These are phyloP conservation scores for Lycophotia porphyrea DNA, from an alignment of 2,888 invertebrate genomes.

Conservation along the genomic window DNA sequence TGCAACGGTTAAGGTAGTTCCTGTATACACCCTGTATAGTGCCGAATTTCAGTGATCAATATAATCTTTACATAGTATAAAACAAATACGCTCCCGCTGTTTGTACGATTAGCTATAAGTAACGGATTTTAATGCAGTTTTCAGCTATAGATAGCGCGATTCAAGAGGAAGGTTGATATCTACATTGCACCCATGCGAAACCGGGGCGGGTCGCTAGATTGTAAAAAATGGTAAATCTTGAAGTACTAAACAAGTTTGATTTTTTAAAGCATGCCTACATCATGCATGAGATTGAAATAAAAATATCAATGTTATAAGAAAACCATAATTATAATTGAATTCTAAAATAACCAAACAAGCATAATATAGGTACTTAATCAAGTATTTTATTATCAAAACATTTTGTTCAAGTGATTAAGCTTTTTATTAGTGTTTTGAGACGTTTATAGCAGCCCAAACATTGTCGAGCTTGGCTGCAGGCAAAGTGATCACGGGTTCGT, in stretches of 20 bases:
- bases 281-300: conserved; percentile 7
- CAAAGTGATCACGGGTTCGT: conserved; percentile 80
- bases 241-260: background rate
- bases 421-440: conserved; percentile 80
- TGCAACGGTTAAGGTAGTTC: too few relatives aligned
- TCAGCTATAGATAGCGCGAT: too few relatives aligned
- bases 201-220: too few relatives aligned
- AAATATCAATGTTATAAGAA: conserved; percentile 19
- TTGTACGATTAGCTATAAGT: too few relatives aligned
- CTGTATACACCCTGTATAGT: too few relatives aligned
- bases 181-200: too few relatives aligned
- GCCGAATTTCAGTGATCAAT: background rate
- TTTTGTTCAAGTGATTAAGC: conserved; percentile 18
- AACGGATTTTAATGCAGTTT: too few relatives aligned
- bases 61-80: too few relatives aligned
- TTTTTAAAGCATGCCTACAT: too few relatives aligned
- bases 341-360: conserved; percentile 9
- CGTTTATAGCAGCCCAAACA: conserved; percentile 84
- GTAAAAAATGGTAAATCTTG: background rate
- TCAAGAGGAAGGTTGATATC: too few relatives aligned
- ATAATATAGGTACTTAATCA: conserved; percentile 15
- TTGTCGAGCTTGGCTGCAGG: conserved; percentile 82
- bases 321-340: conserved; percentile 39
- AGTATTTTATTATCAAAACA: conserved; percentile 32
- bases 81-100: too few relatives aligned